A percentile compares a stretch with the other conserved stretches of the same genome.
These are phyloP conservation scores for Drosophila carrolli DNA, from an alignment of 1,140 invertebrate species.

Conservation along the genomic window DNA sequence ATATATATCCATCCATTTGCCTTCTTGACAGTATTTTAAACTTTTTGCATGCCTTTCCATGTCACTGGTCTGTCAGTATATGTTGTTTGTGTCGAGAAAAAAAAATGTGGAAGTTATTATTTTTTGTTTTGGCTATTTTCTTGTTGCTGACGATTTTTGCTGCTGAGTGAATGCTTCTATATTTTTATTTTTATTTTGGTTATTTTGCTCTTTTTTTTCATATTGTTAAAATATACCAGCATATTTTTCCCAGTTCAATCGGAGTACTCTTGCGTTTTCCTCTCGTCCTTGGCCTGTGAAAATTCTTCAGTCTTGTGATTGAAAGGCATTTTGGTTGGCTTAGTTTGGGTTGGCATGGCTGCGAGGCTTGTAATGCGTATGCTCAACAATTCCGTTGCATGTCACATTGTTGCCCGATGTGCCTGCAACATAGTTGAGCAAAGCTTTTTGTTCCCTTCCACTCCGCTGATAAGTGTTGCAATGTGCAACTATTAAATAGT, in stretches of 20 bases:
- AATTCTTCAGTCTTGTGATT: constrained; percentile 44
- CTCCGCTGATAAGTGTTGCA: constrained; percentile 59
- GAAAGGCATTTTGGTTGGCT: constrained; percentile 50
- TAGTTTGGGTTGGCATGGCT: constrained; percentile 6
- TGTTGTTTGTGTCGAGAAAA: constrained; percentile 37
- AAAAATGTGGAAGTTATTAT: constrained; percentile 11
- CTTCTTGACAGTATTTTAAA: constrained; percentile 52
- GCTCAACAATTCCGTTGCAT: constrained; percentile 62
- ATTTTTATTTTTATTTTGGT: constrained; percentile 22
- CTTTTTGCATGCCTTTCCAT: constrained; percentile 51
- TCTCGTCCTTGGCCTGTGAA: constrained; percentile 15
- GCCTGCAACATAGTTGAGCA: constrained; percentile 57
- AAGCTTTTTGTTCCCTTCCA: constrained; percentile 19
- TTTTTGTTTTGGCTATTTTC: constrained; percentile 12
- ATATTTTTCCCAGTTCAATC: constrained; percentile 39
- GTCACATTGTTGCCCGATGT: constrained; percentile 66
- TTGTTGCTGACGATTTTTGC: constrained; percentile 33
- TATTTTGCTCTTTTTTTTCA: constrained; percentile 1
- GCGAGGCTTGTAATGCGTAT: constrained; percentile 38
- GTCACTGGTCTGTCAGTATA: constrained; percentile 38
- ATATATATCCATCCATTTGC: constrained; percentile 21
- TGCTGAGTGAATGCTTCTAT: constrained; percentile 52
- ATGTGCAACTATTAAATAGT: constrained; percentile 77
- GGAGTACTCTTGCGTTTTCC: constrained; percentile 16
- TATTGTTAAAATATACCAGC: constrained; percentile 9